Conservation (phyloP, 1,140 invertebrate genomes). For the Trissolcus basalis region DNA sequence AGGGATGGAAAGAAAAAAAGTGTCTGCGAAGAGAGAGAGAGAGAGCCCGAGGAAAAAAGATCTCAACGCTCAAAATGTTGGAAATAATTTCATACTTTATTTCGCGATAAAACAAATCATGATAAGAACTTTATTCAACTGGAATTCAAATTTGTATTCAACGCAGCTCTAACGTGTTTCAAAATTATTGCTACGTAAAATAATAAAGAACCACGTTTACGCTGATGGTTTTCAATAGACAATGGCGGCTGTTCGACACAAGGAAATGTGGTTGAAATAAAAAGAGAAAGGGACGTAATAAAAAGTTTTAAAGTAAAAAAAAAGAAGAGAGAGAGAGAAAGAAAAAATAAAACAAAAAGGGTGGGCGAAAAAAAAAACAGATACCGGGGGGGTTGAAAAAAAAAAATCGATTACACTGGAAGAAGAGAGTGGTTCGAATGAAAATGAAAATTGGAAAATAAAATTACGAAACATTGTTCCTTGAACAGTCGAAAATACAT, state of each 20-base stretch:
- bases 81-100: too few relatives aligned
- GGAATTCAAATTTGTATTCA: too few relatives aligned
- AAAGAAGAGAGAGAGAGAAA: neutral
- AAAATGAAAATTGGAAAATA: neutral
- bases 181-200: constrained; percentile 2
- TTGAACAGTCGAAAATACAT: constrained; percentile 70
- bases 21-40: too few relatives aligned
- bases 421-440: neutral
- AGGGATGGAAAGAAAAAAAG: too few relatives aligned
- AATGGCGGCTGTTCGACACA: constrained; percentile 17
- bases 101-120: too few relatives aligned
- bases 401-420: neutral
- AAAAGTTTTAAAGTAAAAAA: too few relatives aligned
- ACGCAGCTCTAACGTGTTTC: neutral
- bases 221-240: constrained; percentile 5
- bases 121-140: too few relatives aligned
- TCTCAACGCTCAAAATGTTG: too few relatives aligned
- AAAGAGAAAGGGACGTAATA: neutral
- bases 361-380: neutral
- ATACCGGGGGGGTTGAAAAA: constrained; percentile 24
- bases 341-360: constrained; percentile 5
- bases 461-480: constrained; percentile 60
- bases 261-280: constrained; percentile 3
- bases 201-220: too few relatives aligned
- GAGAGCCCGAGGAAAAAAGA: too few relatives aligned